A percentile compares a stretch with the other conserved stretches of the same genome.
Conservation (phyloP, 1,140 invertebrate species). For the Drosophila arizonae region DNA sequence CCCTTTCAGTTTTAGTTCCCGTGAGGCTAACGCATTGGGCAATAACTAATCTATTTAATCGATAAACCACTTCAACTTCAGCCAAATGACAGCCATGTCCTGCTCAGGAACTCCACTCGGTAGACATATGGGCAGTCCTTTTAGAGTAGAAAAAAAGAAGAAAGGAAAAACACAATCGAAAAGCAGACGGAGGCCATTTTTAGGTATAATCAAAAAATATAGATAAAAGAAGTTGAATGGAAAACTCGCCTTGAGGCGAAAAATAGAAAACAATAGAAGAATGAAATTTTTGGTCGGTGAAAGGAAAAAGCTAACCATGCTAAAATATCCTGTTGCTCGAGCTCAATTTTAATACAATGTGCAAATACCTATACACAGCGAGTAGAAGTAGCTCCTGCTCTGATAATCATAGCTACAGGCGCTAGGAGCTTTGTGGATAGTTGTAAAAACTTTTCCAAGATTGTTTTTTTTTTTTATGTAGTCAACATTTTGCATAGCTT, state of each 20-base stretch:
- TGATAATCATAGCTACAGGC: no score
- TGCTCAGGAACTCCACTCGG: slow-evolving; percentile 6
- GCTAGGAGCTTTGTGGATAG: no score
- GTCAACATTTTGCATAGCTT: no score
- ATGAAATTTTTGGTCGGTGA: neutral
- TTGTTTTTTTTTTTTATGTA: no score
- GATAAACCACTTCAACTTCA: slow-evolving; percentile 22
- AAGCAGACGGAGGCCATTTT: neutral
- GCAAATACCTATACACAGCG: no score
- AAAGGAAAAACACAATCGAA: neutral
- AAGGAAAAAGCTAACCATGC: neutral
- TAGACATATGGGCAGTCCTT: neutral
- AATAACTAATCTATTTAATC: slow-evolving; percentile 21
- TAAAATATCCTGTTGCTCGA: no score
- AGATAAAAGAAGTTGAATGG: neutral
- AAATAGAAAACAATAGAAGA: neutral
- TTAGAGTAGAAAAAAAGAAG: neutral
- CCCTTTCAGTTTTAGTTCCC: slow-evolving; percentile 1
- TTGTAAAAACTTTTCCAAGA: no score
- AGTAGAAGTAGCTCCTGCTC: no score
- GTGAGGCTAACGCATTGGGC: slow-evolving; percentile 1
- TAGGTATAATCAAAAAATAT: neutral
- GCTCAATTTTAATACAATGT: no score
- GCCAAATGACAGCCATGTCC: neutral
- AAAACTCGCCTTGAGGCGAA: neutral